Conservation (phyloP, 2,888 invertebrate species). For the Belgica antarctica region DNA sequence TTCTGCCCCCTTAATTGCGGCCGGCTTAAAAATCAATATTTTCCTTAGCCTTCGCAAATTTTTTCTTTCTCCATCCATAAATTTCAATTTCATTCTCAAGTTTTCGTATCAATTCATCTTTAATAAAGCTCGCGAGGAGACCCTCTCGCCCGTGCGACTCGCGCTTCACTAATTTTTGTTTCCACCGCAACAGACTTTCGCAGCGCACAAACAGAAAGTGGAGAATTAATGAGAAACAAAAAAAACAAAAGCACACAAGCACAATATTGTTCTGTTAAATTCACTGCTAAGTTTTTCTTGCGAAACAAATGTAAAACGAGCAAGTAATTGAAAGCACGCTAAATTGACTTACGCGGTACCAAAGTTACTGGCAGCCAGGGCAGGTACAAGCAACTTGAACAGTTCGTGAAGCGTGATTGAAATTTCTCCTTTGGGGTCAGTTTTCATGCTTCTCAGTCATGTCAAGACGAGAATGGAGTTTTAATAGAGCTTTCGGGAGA, state of each 20-base stretch:
- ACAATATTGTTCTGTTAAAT: not conserved
- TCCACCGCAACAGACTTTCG: not conserved
- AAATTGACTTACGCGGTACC: no score
- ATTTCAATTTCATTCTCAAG: not conserved
- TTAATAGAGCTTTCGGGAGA: no score
- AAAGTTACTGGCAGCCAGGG: no score
- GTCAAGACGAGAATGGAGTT: no score
- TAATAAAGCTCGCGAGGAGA: conserved; percentile 9
- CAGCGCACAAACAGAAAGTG: not conserved
- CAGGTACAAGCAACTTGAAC: no score
- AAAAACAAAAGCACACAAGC: not conserved
- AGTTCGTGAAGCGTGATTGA: no score
- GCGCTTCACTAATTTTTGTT: conserved; percentile 18
- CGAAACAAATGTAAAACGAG: no score
- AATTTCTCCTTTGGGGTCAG: no score
- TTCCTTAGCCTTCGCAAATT: not conserved
- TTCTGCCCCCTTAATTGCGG: no score
- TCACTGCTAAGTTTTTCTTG: not conserved
- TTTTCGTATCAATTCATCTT: conserved; percentile 1
- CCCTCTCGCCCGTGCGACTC: not conserved
- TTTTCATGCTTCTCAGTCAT: no score
- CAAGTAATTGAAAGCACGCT: no score
- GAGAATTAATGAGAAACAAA: not conserved
- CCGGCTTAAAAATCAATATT: conserved; percentile 23
- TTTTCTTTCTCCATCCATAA: not conserved